Evolutionary conservation across 2,797 vertebrate species (phyloP).

Genomic region (Channallabes apus): DNA sequence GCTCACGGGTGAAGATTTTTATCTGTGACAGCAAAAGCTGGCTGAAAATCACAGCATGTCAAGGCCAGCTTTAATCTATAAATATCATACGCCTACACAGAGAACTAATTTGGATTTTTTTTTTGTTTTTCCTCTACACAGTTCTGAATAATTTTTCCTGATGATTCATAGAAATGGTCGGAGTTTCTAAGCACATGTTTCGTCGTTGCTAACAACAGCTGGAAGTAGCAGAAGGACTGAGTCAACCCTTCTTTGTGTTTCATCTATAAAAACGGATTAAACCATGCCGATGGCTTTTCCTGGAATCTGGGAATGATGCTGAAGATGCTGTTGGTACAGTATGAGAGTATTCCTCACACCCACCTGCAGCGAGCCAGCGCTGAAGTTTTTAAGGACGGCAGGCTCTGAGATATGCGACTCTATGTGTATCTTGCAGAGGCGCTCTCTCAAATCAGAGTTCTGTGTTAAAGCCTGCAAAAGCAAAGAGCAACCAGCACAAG

Average conservation of each 20-base stretch:
- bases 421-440: slow-evolving; percentile 93
- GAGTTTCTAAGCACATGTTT: slow-evolving; percentile 10
- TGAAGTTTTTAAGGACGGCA: slow-evolving; percentile 81
- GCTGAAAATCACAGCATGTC: background rate
- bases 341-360: slow-evolving; percentile 70
- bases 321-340: slow-evolving; percentile 12
- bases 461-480: slow-evolving; percentile 91
- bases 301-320: background rate
- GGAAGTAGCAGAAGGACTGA: background rate
- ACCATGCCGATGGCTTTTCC: background rate
- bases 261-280: background rate
- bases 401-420: slow-evolving; percentile 90
- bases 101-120: background rate
- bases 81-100: background rate
- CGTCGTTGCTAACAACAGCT: slow-evolving; percentile 2
- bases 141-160: slow-evolving; percentile 3
- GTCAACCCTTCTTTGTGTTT: slow-evolving; percentile 6
- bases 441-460: slow-evolving; percentile 93
- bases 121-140: background rate
- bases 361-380: slow-evolving; percentile 88
- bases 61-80: background rate
- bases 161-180: slow-evolving; percentile 1
- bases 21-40: background rate
- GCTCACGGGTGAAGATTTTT: background rate
- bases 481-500: slow-evolving; percentile 54